A percentile compares a stretch with the other conserved stretches of the same genome.
Conservation (phyloP, 2,888 invertebrate species). For the Orthosia cruda region DNA sequence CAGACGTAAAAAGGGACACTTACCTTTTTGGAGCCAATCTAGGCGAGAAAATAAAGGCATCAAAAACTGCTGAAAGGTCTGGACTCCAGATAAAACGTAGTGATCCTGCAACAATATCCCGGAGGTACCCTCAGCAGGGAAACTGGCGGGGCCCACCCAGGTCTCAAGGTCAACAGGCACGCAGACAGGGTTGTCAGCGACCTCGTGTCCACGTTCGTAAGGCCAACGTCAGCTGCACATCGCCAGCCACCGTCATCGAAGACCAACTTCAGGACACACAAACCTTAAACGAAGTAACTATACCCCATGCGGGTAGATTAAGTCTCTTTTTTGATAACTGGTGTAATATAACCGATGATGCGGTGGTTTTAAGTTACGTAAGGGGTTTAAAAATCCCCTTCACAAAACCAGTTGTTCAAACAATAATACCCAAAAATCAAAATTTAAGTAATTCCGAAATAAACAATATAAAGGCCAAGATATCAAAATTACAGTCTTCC, state of each 20-base stretch:
- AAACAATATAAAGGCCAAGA: too few species aligned
- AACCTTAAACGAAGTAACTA: too few species aligned
- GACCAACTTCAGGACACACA: slow-evolving; percentile 6
- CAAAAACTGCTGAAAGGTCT: too few species aligned
- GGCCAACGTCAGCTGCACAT: background rate
- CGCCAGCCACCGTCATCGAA: slow-evolving; percentile 5
- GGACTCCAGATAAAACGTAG: too few species aligned
- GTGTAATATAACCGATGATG: slow-evolving; percentile 10
- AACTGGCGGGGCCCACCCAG: slow-evolving; percentile 15
- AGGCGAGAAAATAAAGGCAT: too few species aligned
- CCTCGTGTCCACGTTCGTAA: slow-evolving; percentile 7
- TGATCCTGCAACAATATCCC: too few species aligned
- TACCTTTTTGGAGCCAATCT: too few species aligned
- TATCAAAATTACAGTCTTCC: too few species aligned
- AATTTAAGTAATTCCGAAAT: too few species aligned
- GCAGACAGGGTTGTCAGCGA: slow-evolving; percentile 11
- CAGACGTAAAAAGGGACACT: too few species aligned
- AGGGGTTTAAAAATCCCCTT: slow-evolving; percentile 11
- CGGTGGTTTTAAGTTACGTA: background rate
- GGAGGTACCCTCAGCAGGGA: background rate
- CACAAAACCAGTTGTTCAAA: background rate
- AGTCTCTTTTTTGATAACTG: slow-evolving; percentile 10
- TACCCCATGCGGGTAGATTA: slow-evolving; percentile 6
- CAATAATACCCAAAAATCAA: too few species aligned
- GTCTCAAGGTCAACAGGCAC: slow-evolving; percentile 9